Conservation (phyloP, 1,140 invertebrate species). For the Aphaenogaster floridana region DNA sequence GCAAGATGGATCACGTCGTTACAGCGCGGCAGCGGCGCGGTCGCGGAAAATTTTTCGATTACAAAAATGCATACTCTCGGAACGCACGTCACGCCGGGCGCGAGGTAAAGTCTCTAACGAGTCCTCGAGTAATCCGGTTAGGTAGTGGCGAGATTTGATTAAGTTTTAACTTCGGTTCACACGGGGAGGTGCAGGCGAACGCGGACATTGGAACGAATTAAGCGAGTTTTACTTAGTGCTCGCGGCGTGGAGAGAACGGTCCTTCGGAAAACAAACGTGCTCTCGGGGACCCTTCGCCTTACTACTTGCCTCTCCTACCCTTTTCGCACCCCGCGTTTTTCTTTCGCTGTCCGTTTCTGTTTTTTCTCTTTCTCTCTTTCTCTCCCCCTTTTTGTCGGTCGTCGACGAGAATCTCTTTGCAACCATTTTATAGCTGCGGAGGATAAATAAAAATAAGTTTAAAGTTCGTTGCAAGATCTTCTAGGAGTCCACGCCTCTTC, state of each 20-base stretch:
- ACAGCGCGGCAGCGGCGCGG: conserved; percentile 38
- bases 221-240: conserved; percentile 78
- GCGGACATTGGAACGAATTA: conserved; percentile 78
- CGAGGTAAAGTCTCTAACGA: conserved; percentile 39
- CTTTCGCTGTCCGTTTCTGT: neutral
- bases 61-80: conserved; percentile 48
- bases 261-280: conserved; percentile 73
- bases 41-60: conserved; percentile 39
- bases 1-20: conserved; percentile 74
- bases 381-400: conserved; percentile 18
- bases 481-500: conserved; percentile 17
- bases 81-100: conserved; percentile 24
- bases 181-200: conserved; percentile 55
- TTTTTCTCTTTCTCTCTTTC: neutral
- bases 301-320: conserved; percentile 48
- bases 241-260: conserved; percentile 62
- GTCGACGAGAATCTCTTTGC: conserved; percentile 38
- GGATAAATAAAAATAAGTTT: conserved; percentile 63
- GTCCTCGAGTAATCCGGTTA: conserved; percentile 61
- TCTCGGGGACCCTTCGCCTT: conserved; percentile 70
- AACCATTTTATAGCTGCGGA: conserved; percentile 56
- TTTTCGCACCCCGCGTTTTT: conserved; percentile 38
- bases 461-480: conserved; percentile 48
- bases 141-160: conserved; percentile 78
- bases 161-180: conserved; percentile 79